phyloP scores from a whole-genome alignment of 2,113 vertebrate genomes.

The Clarias gariepinus region DNA sequence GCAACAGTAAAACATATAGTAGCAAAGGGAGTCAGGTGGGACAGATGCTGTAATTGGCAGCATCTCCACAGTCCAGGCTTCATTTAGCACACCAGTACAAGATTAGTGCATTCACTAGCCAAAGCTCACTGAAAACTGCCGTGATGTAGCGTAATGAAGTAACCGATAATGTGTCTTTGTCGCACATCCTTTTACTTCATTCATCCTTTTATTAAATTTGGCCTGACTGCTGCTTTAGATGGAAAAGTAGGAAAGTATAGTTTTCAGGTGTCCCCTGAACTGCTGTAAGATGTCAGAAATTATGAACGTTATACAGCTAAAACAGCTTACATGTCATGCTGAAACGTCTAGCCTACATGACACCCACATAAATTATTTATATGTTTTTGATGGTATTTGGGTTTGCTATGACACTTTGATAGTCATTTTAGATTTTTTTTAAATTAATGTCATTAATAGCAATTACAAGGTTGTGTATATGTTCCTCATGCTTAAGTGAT shows the following conservation, averaged over 20 bases:
- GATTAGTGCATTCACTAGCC: background rate
- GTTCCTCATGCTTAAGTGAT: background rate
- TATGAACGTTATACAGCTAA: background rate
- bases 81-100: background rate
- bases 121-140: background rate
- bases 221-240: background rate
- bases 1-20: background rate
- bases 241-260: background rate
- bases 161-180: background rate
- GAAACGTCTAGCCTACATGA: background rate
- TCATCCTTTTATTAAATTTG: background rate
- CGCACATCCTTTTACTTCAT: background rate
- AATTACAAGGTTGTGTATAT: background rate
- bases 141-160: no score
- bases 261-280: background rate
- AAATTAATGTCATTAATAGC: background rate
- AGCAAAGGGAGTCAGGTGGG: background rate
- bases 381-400: background rate
- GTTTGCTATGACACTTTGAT: background rate
- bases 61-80: background rate
- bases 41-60: background rate
- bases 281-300: background rate
- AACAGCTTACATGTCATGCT: background rate
- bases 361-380: background rate
- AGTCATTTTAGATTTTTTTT: background rate